These are phyloP conservation scores for Atethmia centrago DNA, from an alignment of 2,888 invertebrate genomes.

Conservation along the genomic window DNA sequence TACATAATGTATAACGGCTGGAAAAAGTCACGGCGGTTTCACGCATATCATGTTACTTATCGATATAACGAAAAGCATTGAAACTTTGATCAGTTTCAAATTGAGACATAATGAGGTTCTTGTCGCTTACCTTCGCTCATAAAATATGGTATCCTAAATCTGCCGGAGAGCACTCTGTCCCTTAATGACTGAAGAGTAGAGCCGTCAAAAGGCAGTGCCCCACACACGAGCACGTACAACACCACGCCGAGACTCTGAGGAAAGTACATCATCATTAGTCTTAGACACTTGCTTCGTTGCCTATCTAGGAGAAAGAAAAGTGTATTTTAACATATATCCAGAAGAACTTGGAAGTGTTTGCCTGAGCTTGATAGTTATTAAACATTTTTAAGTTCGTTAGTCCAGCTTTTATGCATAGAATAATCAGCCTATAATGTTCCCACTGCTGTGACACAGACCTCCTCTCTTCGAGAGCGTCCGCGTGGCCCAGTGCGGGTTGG, in stretches of 20 bases:
- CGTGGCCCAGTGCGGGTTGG: too few species aligned
- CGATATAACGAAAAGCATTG: conserved; percentile 1
- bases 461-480: too few species aligned
- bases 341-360: conserved; percentile 6
- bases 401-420: not conserved
- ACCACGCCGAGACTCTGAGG: conserved; percentile 98
- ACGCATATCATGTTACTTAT: conserved; percentile 3
- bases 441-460: too few species aligned
- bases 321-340: not conserved
- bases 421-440: too few species aligned
- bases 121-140: conserved; percentile 96
- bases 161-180: conserved; percentile 97
- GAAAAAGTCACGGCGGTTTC: conserved; percentile 4
- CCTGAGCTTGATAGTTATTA: not conserved
- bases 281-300: conserved; percentile 25
- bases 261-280: conserved; percentile 54
- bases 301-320: conserved; percentile 9
- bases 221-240: conserved; percentile 98
- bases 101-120: conserved; percentile 49
- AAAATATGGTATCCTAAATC: conserved; percentile 99
- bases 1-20: conserved; percentile 3
- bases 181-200: conserved; percentile 97
- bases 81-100: conserved; percentile 49
- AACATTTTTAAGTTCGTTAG: not conserved
- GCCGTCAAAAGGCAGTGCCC: conserved; percentile 98